Evolutionary conservation across 2,797 vertebrate genomes (phyloP).

Genomic region (Platyrinchus mystaceus): DNA sequence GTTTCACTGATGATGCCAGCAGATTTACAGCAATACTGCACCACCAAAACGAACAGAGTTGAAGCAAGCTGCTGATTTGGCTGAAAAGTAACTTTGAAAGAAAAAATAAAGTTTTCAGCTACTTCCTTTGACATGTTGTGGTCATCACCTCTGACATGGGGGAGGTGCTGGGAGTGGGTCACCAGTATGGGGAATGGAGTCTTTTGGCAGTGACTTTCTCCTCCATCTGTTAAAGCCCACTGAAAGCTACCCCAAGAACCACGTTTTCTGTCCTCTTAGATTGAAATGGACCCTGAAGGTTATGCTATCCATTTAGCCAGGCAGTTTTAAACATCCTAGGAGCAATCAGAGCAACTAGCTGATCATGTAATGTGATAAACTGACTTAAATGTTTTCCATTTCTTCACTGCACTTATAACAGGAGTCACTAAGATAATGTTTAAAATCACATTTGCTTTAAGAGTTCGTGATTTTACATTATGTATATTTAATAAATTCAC

Average conservation of each 20-base stretch:
- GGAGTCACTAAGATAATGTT: not conserved
- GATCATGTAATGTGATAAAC: not conserved
- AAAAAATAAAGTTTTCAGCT: not conserved
- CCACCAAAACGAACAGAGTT: not conserved
- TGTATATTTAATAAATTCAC: not conserved
- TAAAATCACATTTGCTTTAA: not conserved
- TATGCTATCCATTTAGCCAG: not conserved
- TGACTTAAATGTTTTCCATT: not conserved
- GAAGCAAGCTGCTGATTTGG: not conserved
- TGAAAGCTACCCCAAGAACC: not conserved
- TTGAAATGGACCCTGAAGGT: not conserved
- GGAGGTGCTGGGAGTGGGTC: not conserved
- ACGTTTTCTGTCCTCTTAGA: not conserved
- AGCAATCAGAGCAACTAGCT: not conserved
- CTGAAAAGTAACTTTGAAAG: slow-evolving; percentile 1
- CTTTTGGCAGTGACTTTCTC: not conserved
- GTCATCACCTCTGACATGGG: not conserved
- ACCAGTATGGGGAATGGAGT: not conserved
- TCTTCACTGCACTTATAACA: not conserved
- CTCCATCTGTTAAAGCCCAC: not conserved
- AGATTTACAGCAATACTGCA: not conserved
- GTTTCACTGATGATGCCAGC: not conserved
- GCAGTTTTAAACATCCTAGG: not conserved
- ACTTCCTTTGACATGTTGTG: not conserved
- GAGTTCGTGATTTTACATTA: not conserved